Base-by-base conservation (phyloP, 2,797 vertebrate species). In the Natrix natrix region DNA sequence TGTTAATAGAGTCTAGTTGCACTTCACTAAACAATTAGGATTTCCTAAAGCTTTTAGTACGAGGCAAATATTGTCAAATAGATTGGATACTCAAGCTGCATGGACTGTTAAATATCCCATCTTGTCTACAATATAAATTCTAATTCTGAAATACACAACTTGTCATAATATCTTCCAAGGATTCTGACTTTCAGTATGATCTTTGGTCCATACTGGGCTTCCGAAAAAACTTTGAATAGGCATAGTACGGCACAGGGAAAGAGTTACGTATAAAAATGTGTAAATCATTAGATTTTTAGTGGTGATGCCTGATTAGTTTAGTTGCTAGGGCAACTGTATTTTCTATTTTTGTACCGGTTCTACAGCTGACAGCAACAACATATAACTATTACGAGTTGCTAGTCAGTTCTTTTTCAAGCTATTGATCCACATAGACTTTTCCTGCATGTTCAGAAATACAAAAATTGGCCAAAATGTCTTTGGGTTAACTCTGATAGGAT, bases 301-400 rank as follows among this genome's bases (percentile, higher is more conserved):
- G 92, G 92, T 74, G 54, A 56, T 87, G 63, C 52, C 59, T 94
- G 86, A 92, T 92, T 91, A 92, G 37, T 32, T 91, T 91, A 43
- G 93, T 94, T 94, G 87, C 93, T 93, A 92, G 54, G 90, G 93
- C 90, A 94, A 94, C 92, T 54, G 78, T 78, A 74, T 93, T 91
- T 93, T 94, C 92, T 94, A 87, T 93, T 91, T 69, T 55, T 92
- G 87, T 87, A 63, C 55, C 86, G 74, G 24, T 74, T 60, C 91
- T 89, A 87, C 43, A 92, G 60, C 87, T 91, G 89, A 61, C 28
- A 91, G 90, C 54, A 61, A 61, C 43, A 60, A 89, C 69, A 59
- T 59, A 37, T 16, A 86, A 91, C 90, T 86, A 83, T 83, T 83
- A 83, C 4, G 4, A 48, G 10, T 83, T 83, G 69, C 59, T 69